Base-by-base conservation (phyloP, 2,888 invertebrate species). In the Epistrophe eligans region DNA sequence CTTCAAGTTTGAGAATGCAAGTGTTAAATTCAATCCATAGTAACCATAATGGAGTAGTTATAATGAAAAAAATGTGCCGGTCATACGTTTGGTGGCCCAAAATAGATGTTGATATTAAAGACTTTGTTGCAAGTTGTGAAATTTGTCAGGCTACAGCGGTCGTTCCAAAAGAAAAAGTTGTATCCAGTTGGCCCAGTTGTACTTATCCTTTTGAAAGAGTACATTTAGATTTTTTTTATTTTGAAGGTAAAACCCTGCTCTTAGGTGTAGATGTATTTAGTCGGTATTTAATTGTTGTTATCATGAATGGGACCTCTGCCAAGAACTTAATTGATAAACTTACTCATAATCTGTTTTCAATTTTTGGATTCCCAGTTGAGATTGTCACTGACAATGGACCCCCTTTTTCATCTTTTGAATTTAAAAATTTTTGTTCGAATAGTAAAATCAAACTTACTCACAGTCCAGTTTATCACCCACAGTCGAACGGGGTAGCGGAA, bases 51-150 rank as follows among this genome's bases (percentile, higher is more conserved):
- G 91, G 90, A 17, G 83, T 91, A 3, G 89, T 89, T 0, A 83
- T 89, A 57, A 91, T 90, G 89, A 91, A 90, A 88, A 84, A 88
- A 35, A 50, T 90, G n/a, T 89, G 90, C 9, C 71, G 89, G 45
- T 88, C 87, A 8, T 88, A 90, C 79, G 89, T 90, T 50, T 91
- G 88, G 89, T 90, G 90, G 90, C 90, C 90, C 2, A 82, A 80
- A 9, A 9, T 90, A 32, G 90, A 91, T 79, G 35, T 67, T 0
- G 88, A 89, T 38, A 90, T 91, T 28, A 89, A 90, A 81, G 57
- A 82, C 7, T 84, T 74, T 32, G 84, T 89, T 19, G 87, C 84
- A 57, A 17, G 45, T 15, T 90, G 90, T 74, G 13, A 70, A 6
- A 48, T 55, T 10, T 77, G 81, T 74, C 52, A 67, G 67, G 55